These are phyloP conservation scores for Aspiorhynchus laticeps DNA, from an alignment of 2,113 vertebrate species.

Conservation along the genomic window DNA sequence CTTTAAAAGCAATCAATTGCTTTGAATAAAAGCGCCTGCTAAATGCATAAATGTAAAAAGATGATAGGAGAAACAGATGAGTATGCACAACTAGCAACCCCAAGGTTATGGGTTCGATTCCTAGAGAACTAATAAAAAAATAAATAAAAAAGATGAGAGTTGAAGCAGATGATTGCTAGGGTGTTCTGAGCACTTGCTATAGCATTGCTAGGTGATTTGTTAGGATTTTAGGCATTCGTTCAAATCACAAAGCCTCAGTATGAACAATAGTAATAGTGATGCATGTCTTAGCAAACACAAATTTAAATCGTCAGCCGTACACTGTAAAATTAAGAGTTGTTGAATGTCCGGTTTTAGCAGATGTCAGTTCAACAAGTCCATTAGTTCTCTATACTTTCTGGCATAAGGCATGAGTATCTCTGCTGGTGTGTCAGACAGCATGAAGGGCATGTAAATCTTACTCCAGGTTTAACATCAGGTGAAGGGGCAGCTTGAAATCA, in stretches of 20 bases:
- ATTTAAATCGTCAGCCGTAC: neutral
- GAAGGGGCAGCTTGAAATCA: constrained; percentile 52
- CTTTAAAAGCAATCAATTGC: neutral
- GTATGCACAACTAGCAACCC: no score
- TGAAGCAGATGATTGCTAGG: neutral
- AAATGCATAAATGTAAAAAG: no score
- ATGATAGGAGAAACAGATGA: no score
- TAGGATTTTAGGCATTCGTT: neutral
- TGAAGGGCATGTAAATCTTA: constrained; percentile 20
- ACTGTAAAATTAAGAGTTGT: neutral
- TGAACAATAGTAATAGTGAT: neutral
- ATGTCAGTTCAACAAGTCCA: neutral
- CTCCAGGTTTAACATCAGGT: constrained; percentile 59
- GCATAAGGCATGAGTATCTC: neutral
- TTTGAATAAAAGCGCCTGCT: no score
- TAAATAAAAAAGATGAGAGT: no score
- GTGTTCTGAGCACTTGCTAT: neutral
- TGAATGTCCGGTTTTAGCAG: neutral
- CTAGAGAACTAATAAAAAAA: no score
- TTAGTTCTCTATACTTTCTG: neutral
- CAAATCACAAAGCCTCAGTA: neutral
- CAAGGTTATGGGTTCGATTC: no score
- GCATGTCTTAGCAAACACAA: neutral
- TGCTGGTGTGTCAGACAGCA: neutral
- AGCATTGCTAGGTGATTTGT: neutral